A percentile compares a stretch with the other conserved stretches of the same genome.
These are phyloP conservation scores for Teleiodes luculella DNA, from an alignment of 2,888 invertebrate species.

Conservation along the genomic window DNA sequence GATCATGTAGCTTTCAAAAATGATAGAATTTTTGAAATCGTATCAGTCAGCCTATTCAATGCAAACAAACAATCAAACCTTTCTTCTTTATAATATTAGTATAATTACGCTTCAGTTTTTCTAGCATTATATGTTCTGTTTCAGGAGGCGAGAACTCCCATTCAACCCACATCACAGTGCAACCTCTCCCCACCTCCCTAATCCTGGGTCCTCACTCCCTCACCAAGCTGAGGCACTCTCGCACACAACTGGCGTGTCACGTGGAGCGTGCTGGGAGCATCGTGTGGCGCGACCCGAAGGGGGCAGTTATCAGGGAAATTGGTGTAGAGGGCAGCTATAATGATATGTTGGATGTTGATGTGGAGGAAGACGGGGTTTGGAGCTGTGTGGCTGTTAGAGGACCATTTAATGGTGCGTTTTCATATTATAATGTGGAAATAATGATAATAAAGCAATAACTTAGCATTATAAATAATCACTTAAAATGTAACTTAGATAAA, in stretches of 20 bases:
- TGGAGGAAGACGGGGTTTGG: slow-evolving; percentile 48
- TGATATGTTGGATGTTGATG: slow-evolving; percentile 44
- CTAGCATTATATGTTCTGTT: not conserved
- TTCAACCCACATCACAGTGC: slow-evolving; percentile 40
- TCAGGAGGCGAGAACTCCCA: slow-evolving; percentile 53
- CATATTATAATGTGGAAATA: too few relatives aligned
- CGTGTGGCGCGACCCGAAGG: slow-evolving; percentile 45
- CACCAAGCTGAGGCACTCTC: slow-evolving; percentile 31
- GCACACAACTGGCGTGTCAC: slow-evolving; percentile 46
- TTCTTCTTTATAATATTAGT: too few relatives aligned
- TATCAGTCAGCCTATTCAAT: too few relatives aligned
- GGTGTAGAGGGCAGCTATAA: slow-evolving; percentile 33
- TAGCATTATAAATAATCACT: too few relatives aligned
- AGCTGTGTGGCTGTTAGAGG: slow-evolving; percentile 47
- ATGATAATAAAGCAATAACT: too few relatives aligned
- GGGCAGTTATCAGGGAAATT: slow-evolving; percentile 28
- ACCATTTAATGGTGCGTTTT: slow-evolving; percentile 37
- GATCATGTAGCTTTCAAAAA: too few relatives aligned
- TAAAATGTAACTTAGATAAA: too few relatives aligned
- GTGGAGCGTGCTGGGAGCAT: slow-evolving; percentile 45
- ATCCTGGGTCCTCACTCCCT: slow-evolving; percentile 55
- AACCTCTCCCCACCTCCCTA: slow-evolving; percentile 46
- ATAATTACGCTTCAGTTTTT: too few relatives aligned
- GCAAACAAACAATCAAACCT: too few relatives aligned
- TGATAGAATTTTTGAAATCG: too few relatives aligned